phyloP scores from a whole-genome alignment of 2,113 vertebrate genomes.

The Petromus typicus region DNA sequence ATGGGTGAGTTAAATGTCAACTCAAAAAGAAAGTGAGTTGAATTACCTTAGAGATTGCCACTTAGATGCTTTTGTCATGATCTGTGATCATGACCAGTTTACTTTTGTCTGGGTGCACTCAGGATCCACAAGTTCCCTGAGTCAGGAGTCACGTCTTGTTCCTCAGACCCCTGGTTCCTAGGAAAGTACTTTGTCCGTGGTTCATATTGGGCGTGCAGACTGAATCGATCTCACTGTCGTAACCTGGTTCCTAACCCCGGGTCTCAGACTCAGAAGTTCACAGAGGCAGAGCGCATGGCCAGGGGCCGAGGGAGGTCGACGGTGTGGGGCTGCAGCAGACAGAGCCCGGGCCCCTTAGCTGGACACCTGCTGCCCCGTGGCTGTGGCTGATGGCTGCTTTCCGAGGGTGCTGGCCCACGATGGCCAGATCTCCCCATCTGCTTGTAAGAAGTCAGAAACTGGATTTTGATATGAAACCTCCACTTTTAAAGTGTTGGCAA shows the following conservation, averaged over 20 bases:
- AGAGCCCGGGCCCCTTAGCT: rapidly evolving
- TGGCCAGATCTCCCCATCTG: neutral
- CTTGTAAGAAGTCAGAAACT: constrained; percentile 34
- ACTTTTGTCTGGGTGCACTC: too few relatives aligned
- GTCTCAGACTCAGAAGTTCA: neutral
- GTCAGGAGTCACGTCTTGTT: neutral
- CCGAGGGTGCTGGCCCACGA: neutral
- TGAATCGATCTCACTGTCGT: neutral
- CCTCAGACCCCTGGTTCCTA: neutral
- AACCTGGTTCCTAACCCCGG: neutral
- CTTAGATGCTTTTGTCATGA: neutral
- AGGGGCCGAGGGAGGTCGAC: neutral
- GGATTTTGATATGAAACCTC: constrained; percentile 49
- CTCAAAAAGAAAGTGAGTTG: neutral
- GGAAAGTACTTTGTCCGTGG: neutral
- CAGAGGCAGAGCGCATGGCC: neutral
- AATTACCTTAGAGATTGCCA: neutral
- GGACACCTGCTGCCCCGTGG: neutral
- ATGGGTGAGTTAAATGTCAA: neutral
- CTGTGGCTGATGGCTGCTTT: neutral
- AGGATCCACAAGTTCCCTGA: neutral
- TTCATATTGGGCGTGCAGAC: constrained; percentile 7
- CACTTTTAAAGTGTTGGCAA: constrained; percentile 47
- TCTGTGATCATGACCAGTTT: neutral
- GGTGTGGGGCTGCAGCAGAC: rapidly evolving